Base-by-base conservation (phyloP, 2,888 invertebrate species). In the Dastarcus helophoroides region DNA sequence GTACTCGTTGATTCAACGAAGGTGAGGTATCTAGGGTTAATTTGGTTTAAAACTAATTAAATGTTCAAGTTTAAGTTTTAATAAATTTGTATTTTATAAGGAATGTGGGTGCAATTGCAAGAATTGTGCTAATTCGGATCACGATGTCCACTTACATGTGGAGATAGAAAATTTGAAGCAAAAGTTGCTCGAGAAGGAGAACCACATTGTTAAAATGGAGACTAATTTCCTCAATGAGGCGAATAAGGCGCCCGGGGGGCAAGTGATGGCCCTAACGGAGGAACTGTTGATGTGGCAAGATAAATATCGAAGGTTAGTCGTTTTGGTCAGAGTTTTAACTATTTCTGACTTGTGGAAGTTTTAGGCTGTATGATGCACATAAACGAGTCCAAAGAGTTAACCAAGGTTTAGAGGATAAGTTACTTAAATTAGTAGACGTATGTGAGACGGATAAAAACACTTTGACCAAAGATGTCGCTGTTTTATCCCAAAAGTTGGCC, bases 351-450 rank as follows among this genome's bases (percentile, higher is more conserved):
- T n/a, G n/a, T n/a, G n/a, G n/a, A n/a, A n/a, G n/a, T 58, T 63
- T 42, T 54, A 84, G 93, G 50, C 70, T 94, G 44, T 79, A 85
- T 63, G 93, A 94, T 55, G 89, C 90, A 32, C 90, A 94, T 54
- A 86, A 88, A 57, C 76, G 89, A 51, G 79, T 94, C 35, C 93
- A 93, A 62, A 88, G 85, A 63, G 79, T 94, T 22, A 94, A 94
- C 64, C 91, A 93, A 67, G 84, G 81, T 46, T 68, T 94, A 47
- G 94, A 94, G 66, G 94, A 94, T 58, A 94, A 93, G 59, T 64
- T 94, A 38, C 65, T 94, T 37, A 85, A 83, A 62, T 73, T 93
- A 60, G 93, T 93, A 4, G 90, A 91, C 63, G 79, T 84, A 52
- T 88, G 84, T 68, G 85, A 91, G 58, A 79, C 81, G 31, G 93